These are phyloP conservation scores for Meteorus cinctellus DNA, from an alignment of 2,888 invertebrate species.

Conservation along the genomic window DNA sequence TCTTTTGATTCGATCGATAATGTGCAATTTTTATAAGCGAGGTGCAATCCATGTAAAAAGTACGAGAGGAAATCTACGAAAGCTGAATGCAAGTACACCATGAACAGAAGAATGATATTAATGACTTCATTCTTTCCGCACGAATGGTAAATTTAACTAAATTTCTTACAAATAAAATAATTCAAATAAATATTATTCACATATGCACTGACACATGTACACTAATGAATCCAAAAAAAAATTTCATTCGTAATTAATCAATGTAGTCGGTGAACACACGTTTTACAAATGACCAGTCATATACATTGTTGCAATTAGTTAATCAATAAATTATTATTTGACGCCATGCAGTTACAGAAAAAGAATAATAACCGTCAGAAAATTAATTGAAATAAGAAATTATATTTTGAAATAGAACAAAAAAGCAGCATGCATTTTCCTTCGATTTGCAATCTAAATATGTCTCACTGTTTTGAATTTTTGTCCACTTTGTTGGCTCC, in stretches of 20 bases:
- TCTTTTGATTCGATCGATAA: slow-evolving; percentile 26
- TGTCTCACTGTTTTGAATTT: slow-evolving; percentile 26
- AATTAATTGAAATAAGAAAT: neutral
- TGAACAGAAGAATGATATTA: neutral
- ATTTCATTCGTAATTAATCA: neutral
- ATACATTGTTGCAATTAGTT: neutral
- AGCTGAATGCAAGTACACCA: neutral
- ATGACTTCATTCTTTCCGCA: neutral
- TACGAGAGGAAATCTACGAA: slow-evolving; percentile 25
- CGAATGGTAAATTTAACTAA: neutral
- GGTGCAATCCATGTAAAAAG: neutral
- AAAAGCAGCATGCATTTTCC: slow-evolving; percentile 8
- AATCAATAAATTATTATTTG: neutral
- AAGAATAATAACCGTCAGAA: neutral
- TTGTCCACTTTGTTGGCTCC: slow-evolving; percentile 4
- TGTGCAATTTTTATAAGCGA: slow-evolving; percentile 30
- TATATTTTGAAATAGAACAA: neutral
- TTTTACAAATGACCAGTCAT: neutral
- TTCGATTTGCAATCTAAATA: neutral
- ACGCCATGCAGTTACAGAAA: neutral
- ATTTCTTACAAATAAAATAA: neutral
- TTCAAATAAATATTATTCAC: neutral
- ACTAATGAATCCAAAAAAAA: neutral
- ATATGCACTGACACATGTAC: neutral
- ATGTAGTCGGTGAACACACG: neutral